Evolutionary conservation across 2,888 invertebrate genomes (phyloP).

Genomic region (Phoenoteleia sp.): DNA sequence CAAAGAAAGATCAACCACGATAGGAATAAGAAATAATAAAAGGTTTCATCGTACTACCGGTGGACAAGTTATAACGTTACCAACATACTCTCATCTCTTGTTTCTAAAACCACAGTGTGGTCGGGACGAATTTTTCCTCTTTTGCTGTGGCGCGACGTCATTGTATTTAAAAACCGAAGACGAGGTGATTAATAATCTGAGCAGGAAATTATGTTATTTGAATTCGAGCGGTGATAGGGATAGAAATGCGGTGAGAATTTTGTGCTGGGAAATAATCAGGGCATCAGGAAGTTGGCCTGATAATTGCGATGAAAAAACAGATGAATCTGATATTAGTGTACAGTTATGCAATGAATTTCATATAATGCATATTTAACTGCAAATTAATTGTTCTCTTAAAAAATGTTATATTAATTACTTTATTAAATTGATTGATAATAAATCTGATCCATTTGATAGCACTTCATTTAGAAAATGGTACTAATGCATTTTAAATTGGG

Average conservation of each 20-base stretch:
- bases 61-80: conserved; percentile 74
- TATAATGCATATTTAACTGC: too few relatives aligned
- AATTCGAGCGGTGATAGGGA: not conserved
- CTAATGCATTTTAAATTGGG: too few relatives aligned
- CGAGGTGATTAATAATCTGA: conserved; percentile 16
- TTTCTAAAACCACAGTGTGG: conserved; percentile 52
- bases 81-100: conserved; percentile 57
- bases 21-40: conserved; percentile 73
- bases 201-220: conserved; percentile 13
- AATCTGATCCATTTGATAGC: too few relatives aligned
- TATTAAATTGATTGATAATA: too few relatives aligned
- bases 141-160: conserved; percentile 3
- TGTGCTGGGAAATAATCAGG: not conserved
- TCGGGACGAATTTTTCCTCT: conserved; percentile 28
- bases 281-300: not conserved
- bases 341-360: too few relatives aligned
- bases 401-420: too few relatives aligned
- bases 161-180: conserved; percentile 5
- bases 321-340: too few relatives aligned
- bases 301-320: not conserved
- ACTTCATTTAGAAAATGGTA: too few relatives aligned
- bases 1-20: conserved; percentile 53
- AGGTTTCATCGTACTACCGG: conserved; percentile 66
- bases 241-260: not conserved
- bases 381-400: too few relatives aligned